Evolutionary conservation across 2,113 vertebrate species (phyloP), one percentile per base, ranked within the genome.

Genomic region (Misgurnus anguillicaudatus): DNA sequence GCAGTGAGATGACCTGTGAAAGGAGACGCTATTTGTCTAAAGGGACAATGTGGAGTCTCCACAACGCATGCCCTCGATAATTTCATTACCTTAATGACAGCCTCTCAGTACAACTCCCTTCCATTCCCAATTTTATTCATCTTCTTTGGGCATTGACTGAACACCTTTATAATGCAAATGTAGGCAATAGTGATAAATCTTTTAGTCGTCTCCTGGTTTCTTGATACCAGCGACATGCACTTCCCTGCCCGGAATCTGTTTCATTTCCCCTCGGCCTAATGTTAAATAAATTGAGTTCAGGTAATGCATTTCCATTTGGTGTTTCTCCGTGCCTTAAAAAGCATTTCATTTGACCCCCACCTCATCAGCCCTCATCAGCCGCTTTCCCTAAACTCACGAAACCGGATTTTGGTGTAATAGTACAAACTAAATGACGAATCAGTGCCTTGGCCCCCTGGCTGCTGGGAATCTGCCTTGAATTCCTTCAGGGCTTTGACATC

Each of bases 111-210:
- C 72, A 63, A 80, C 83, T 84, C 78, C 68, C 74, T 77, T 85
- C 80, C 80, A 85, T 84, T 89, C 89, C 83, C 86, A 88, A 82
- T 87, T 88, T 86, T 85, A 78, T 80, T 87, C 81, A 84, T 82
- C 80, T 82, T 87, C 81, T 75, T 80, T 80, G 61, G 82, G 80
- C 79, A 86, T 88, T 85, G 88, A 89, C 84, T 78, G 85, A 87
- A 84, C 80, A 83, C 84, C 86, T 90, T 88, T 90, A 89, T 90
- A 87, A 90, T 91, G 86, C 87, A 90, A 89, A 87, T 86, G 79
- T 78, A 85, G 86, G 87, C 84, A 89, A 84, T 70, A 77, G 83
- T 51, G 78, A 91, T 91, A 90, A 90, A 93, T 90, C 83, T 84
- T 76, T 77, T 83, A 77, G 74, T 85, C 79, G 77, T 76, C 72